A percentile compares a stretch with the other conserved stretches of the same genome.
Conservation (phyloP, 2,797 vertebrate species). For the Hypotaenidia philippensis region DNA sequence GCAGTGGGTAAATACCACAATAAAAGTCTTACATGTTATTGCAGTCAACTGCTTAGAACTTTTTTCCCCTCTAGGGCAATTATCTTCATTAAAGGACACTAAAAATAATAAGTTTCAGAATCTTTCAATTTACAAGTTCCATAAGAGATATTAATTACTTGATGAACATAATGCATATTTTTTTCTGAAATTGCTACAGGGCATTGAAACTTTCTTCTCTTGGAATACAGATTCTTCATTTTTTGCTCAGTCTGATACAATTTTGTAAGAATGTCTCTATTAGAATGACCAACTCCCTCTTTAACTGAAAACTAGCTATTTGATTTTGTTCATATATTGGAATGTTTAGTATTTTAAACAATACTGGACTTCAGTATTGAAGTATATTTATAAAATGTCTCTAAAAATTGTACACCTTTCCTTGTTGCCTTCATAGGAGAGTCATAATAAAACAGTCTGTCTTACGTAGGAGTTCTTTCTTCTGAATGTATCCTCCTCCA, state of each 20-base stretch:
- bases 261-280: background rate
- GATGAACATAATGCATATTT: background rate
- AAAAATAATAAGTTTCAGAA: background rate
- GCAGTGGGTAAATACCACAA: background rate
- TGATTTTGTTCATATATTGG: background rate
- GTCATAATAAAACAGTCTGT: background rate
- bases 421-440: background rate
- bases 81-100: conserved; percentile 16
- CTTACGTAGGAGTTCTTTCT: background rate
- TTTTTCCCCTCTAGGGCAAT: background rate
- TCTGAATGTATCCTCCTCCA: background rate
- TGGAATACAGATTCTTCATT: background rate
- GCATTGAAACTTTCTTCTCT: background rate
- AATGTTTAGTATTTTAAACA: background rate
- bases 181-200: background rate
- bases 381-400: background rate
- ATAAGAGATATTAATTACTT: background rate
- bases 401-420: background rate
- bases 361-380: background rate
- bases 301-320: background rate
- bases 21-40: background rate
- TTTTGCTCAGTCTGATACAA: background rate
- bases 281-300: background rate
- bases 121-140: background rate
- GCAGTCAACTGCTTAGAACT: background rate